Percentiles rank a stretch among this genome's conserved stretches.
Evolutionary conservation across 2,888 invertebrate species (phyloP).

Genomic region (Parnassius orleans): DNA sequence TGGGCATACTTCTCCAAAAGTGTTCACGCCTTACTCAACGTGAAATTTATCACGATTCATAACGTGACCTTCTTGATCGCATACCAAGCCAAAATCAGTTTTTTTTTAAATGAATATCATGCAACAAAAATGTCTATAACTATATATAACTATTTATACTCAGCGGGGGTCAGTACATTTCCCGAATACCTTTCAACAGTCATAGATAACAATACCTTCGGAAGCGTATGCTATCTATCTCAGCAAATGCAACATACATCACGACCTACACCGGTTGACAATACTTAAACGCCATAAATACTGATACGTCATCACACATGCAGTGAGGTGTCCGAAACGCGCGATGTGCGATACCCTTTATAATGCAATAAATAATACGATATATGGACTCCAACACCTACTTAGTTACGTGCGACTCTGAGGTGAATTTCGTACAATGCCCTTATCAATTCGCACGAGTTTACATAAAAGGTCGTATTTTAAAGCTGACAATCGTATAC

Average conservation of each 20-base stretch:
- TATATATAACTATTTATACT: conserved; percentile 3
- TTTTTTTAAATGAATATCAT: no score
- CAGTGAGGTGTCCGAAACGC: conserved; percentile 49
- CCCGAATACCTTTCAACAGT: conserved; percentile 9
- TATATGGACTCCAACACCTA: conserved; percentile 59
- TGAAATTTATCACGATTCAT: neutral
- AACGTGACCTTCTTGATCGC: conserved; percentile 2
- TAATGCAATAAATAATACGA: conserved; percentile 65
- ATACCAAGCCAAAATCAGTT: neutral
- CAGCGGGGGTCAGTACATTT: conserved; percentile 11
- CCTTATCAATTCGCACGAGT: conserved; percentile 16
- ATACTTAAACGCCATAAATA: conserved; percentile 59
- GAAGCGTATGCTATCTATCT: conserved; percentile 46
- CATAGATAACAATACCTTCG: conserved; percentile 25
- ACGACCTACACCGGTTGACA: conserved; percentile 58
- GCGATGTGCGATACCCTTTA: conserved; percentile 55
- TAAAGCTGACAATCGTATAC: conserved; percentile 6
- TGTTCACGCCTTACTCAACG: conserved; percentile 8
- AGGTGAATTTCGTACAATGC: conserved; percentile 11
- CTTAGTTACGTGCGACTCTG: conserved; percentile 49
- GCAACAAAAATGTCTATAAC: no score
- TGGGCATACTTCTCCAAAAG: conserved; percentile 4
- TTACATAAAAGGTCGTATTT: conserved; percentile 20
- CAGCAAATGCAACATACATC: conserved; percentile 53
- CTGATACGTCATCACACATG: conserved; percentile 62